Conservation (phyloP, 1,140 invertebrate genomes). For the Acyrthosiphon pisum region DNA sequence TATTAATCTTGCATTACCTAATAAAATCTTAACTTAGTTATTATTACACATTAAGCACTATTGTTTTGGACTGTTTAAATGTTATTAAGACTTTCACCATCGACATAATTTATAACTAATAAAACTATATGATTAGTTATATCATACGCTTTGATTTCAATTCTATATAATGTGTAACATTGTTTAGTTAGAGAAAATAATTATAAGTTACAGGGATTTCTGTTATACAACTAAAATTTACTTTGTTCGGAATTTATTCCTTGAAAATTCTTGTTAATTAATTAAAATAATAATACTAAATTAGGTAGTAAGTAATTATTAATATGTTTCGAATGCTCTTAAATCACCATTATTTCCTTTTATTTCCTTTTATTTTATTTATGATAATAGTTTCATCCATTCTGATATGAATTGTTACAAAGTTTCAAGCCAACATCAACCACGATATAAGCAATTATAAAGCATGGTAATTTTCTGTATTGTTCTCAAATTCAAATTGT, state of each 20-base stretch:
- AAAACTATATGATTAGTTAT: not conserved
- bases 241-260: not conserved
- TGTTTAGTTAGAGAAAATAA: not conserved
- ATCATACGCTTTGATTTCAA: not conserved
- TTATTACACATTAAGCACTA: not conserved
- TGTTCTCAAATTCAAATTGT: not conserved
- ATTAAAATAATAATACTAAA: no score
- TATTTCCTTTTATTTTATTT: not conserved
- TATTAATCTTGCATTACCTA: not conserved
- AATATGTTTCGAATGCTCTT: not conserved
- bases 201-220: not conserved
- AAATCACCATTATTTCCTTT: not conserved
- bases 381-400: not conserved
- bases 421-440: not conserved
- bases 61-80: not conserved
- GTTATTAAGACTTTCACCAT: no score
- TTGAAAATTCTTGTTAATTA: not conserved
- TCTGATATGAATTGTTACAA: not conserved
- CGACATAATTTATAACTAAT: not conserved
- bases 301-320: not conserved
- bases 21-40: not conserved
- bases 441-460: not conserved
- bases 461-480: not conserved
- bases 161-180: not conserved
- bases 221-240: no score